A percentile compares a stretch with the other conserved stretches of the same genome.
Conservation (phyloP, 2,888 invertebrate species). For the Lepas anatifera region DNA sequence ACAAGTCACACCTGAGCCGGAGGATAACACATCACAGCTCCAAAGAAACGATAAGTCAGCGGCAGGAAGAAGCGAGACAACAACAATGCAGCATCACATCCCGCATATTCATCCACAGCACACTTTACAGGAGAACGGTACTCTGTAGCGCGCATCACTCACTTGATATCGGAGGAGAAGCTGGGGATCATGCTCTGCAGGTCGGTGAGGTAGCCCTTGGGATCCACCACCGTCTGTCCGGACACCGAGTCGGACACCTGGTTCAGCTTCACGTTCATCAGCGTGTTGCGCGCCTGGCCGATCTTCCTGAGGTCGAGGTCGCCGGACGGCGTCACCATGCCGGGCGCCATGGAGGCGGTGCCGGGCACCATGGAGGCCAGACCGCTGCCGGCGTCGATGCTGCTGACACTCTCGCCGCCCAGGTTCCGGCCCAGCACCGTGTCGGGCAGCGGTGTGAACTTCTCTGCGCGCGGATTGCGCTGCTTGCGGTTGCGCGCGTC, state of each 20-base stretch:
- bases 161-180: constrained; percentile 53
- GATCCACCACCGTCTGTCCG: constrained; percentile 98
- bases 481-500: constrained; percentile 95
- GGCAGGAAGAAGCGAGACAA: too few relatives aligned
- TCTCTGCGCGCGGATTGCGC: constrained; percentile 76
- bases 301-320: constrained; percentile 97
- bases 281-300: constrained; percentile 94
- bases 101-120: too few relatives aligned
- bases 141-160: constrained; percentile 26
- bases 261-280: constrained; percentile 97
- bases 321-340: constrained; percentile 41
- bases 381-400: constrained; percentile 74
- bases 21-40: too few relatives aligned
- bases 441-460: constrained; percentile 92
- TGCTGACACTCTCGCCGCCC: constrained; percentile 62
- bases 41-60: too few relatives aligned
- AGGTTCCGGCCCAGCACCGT: constrained; percentile 78
- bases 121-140: too few relatives aligned
- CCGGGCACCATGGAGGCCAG: constrained; percentile 26
- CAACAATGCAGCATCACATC: neutral
- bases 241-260: constrained; percentile 97
- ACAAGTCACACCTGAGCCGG: too few relatives aligned
- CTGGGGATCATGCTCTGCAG: constrained; percentile 98
- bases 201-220: constrained; percentile 98
- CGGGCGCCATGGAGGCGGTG: constrained; percentile 26